Conservation (phyloP, 2,113 vertebrate genomes). For the Dunckerocampus dactyliophorus region DNA sequence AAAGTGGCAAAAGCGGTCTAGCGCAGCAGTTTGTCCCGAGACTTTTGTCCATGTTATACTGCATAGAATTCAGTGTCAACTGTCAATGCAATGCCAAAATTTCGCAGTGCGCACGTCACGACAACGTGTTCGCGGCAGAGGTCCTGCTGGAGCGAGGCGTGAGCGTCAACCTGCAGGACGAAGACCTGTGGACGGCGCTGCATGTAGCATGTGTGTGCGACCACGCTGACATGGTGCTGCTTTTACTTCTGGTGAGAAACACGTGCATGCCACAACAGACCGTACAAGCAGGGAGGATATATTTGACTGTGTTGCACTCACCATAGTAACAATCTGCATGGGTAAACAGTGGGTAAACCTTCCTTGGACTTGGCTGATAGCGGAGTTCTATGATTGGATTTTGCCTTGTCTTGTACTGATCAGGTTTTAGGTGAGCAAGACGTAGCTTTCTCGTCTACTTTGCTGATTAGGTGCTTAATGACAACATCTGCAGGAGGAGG, state of each 20-base stretch:
- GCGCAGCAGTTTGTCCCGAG: background rate
- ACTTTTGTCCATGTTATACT: background rate
- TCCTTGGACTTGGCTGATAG: slow-evolving; percentile 3
- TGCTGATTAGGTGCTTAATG: slow-evolving; percentile 46
- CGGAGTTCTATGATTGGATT: slow-evolving; percentile 10
- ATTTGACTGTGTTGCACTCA: background rate
- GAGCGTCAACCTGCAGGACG: slow-evolving; percentile 89
- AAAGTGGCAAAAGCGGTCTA: too few species aligned
- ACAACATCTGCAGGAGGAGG: slow-evolving; percentile 56
- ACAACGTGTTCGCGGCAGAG: slow-evolving; percentile 90
- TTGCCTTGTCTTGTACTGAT: slow-evolving; percentile 17
- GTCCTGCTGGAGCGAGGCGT: slow-evolving; percentile 87
- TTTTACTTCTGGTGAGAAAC: slow-evolving; percentile 85
- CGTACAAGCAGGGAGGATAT: background rate
- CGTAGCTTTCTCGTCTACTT: slow-evolving; percentile 10
- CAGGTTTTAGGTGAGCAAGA: slow-evolving; percentile 6
- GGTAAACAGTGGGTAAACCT: background rate
- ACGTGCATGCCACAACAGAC: background rate
- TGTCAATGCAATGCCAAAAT: slow-evolving; percentile 1
- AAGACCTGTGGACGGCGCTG: slow-evolving; percentile 92
- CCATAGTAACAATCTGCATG: background rate
- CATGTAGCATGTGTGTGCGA: slow-evolving; percentile 90
- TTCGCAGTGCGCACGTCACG: slow-evolving; percentile 87
- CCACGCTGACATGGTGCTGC: slow-evolving; percentile 83
- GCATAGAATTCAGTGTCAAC: too few species aligned